A percentile compares a stretch with the other conserved stretches of the same genome.
Conservation (phyloP, 1,140 invertebrate genomes). For the Dreissena rostriformis region DNA sequence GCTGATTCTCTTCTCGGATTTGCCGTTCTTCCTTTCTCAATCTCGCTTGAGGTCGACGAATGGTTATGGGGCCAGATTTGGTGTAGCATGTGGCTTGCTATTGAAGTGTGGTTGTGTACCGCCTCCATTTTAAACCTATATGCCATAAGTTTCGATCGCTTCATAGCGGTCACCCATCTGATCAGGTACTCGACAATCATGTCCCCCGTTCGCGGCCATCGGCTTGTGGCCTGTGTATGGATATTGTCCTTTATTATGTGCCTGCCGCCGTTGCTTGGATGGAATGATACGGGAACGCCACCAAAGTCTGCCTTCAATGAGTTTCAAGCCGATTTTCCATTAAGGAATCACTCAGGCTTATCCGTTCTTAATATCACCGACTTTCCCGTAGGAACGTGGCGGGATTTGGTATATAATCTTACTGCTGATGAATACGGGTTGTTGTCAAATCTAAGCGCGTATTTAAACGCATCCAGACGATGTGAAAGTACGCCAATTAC, state of each 20-base stretch:
- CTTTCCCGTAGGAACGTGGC: neutral
- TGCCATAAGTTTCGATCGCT: constrained; percentile 82
- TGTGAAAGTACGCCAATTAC: constrained; percentile 42
- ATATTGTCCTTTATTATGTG: constrained; percentile 97
- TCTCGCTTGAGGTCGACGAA: constrained; percentile 69
- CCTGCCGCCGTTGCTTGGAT: constrained; percentile 97
- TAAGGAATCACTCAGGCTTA: constrained; percentile 31
- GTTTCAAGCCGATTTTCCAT: neutral
- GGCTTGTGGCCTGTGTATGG: constrained; percentile 98
- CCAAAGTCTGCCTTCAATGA: neutral
- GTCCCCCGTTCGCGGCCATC: constrained; percentile 85
- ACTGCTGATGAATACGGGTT: constrained; percentile 23
- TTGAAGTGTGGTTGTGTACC: constrained; percentile 82
- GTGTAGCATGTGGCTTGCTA: constrained; percentile 81
- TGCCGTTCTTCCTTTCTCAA: constrained; percentile 81
- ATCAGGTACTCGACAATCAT: constrained; percentile 75
- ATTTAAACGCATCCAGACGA: constrained; percentile 5
- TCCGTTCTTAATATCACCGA: constrained; percentile 26
- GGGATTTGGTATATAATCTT: constrained; percentile 23
- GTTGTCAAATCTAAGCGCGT: constrained; percentile 16
- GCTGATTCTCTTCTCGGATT: constrained; percentile 80
- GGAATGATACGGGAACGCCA: constrained; percentile 84
- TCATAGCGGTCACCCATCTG: constrained; percentile 81
- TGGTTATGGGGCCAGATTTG: constrained; percentile 80
- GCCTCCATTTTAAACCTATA: constrained; percentile 82